Conservation (phyloP, 2,113 vertebrate genomes). For the Bufo gargarizans region DNA sequence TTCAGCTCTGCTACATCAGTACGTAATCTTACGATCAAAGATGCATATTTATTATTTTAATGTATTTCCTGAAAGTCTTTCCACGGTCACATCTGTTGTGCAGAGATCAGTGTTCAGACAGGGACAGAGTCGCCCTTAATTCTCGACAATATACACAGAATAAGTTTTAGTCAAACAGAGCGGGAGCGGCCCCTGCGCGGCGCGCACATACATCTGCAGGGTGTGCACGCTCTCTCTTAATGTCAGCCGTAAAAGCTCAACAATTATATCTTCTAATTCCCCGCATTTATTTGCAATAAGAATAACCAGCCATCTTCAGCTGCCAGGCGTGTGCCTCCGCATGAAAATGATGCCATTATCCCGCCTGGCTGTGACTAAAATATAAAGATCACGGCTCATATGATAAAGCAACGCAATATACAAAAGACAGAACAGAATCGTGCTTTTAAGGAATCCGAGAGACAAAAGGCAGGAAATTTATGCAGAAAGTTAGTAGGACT, state of each 20-base stretch:
- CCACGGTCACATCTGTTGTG: background rate
- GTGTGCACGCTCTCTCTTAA: constrained; percentile 68
- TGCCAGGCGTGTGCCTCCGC: constrained; percentile 70
- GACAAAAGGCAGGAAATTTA: background rate
- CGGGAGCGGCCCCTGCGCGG: background rate
- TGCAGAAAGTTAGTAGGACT: too few species aligned
- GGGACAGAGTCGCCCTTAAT: background rate
- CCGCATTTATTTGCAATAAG: constrained; percentile 74
- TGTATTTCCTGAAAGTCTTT: background rate
- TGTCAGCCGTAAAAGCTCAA: constrained; percentile 69
- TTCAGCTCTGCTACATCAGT: background rate
- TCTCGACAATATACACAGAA: background rate
- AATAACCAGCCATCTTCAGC: constrained; percentile 75
- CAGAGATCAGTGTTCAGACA: background rate
- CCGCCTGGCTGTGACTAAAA: constrained; percentile 66
- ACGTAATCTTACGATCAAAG: background rate
- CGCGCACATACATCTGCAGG: constrained; percentile 54
- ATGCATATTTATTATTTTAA: background rate
- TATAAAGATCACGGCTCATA: constrained; percentile 67
- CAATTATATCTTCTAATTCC: constrained; percentile 71
- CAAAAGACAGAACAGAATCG: constrained; percentile 31
- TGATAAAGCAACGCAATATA: constrained; percentile 62
- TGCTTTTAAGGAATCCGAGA: constrained; percentile 37
- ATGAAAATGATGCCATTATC: constrained; percentile 74
- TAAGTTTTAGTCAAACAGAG: constrained; percentile 12